phyloP scores from a whole-genome alignment of 2,113 vertebrate genomes.

The Malurus alboscapulatus region DNA sequence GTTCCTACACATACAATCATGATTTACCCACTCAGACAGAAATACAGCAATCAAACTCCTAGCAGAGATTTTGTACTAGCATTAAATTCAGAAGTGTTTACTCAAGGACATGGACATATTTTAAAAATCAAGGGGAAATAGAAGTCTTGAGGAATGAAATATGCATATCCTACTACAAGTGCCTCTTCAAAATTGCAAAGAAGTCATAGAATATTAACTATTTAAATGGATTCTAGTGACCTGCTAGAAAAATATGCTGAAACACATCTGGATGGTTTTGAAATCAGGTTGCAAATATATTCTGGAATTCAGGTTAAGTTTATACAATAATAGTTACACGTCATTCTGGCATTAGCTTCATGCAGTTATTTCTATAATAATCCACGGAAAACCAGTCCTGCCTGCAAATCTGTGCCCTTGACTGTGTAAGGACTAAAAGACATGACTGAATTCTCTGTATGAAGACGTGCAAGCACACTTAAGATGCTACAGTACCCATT shows the following conservation, averaged over 20 bases:
- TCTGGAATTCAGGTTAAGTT: background rate
- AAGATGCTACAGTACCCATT: background rate
- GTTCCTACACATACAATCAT: background rate
- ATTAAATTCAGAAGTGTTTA: constrained; percentile 15
- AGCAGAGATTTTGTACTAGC: background rate
- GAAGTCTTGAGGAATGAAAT: constrained; percentile 5
- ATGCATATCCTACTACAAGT: background rate
- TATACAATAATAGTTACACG: background rate
- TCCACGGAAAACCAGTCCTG: background rate
- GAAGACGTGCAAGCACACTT: background rate
- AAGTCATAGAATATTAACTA: background rate
- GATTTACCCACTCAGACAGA: constrained; percentile 14
- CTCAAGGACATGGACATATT: background rate
- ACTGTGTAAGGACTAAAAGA: background rate
- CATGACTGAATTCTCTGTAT: background rate
- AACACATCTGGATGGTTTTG: background rate
- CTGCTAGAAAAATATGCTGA: background rate
- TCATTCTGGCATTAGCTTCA: background rate
- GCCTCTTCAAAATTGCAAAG: constrained; percentile 5
- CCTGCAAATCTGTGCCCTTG: background rate
- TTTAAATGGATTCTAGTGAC: constrained; percentile 4
- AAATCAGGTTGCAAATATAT: background rate
- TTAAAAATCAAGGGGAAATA: constrained; percentile 7
- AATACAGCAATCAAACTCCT: constrained; percentile 18
- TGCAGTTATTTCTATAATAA: background rate